Base-by-base conservation (phyloP, 2,797 vertebrate genomes). In the Falco columbarius region DNA sequence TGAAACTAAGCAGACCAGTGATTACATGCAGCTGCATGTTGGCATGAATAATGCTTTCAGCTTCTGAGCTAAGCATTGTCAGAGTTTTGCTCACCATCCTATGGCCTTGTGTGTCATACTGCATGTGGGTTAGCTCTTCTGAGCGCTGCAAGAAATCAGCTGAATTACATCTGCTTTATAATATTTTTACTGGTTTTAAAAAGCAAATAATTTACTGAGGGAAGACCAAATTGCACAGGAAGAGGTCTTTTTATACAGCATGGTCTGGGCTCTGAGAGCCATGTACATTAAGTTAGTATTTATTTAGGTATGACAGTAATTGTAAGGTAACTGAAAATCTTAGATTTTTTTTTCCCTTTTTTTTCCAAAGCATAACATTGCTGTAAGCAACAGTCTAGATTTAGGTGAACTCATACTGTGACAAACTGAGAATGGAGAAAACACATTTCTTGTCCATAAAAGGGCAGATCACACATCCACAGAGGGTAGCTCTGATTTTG, bases 381-480 rank as follows among this genome's bases (percentile, higher is more conserved):
- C 67, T 82, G 72, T 70, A 97, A 95, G 88, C 71, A 95, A 92
- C 84, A 75, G 92, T 96, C 94, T 96, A 93, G 96, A 93, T 96
- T 96, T 95, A 97, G 95, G 95, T 95, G 94, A 96, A 92, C 94
- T 95, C 93, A 91, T 44, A 95, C 86, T 88, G 85, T 87, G 94
- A 96, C 94, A 97, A 95, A 97, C 95, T 95, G 80, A 97, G 94
- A 95, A 97, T 94, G 91, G 86, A 89, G 86, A 97, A 97, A 97
- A 97, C 96, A 96, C 96, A 97, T 97, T 97, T 97, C 94, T 97
- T 97, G 93, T 95, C 97, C 95, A 96, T 97, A 97, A 97, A 97
- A 97, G 96, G 97, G 58, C 80, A 97, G 94, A 66, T 84, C 91
- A 95, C 80, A 90, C 86, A 77, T 94, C 94, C 91, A 94, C 93